Conservation (phyloP, 2,888 invertebrate genomes). For the Loripinus fragilis region DNA sequence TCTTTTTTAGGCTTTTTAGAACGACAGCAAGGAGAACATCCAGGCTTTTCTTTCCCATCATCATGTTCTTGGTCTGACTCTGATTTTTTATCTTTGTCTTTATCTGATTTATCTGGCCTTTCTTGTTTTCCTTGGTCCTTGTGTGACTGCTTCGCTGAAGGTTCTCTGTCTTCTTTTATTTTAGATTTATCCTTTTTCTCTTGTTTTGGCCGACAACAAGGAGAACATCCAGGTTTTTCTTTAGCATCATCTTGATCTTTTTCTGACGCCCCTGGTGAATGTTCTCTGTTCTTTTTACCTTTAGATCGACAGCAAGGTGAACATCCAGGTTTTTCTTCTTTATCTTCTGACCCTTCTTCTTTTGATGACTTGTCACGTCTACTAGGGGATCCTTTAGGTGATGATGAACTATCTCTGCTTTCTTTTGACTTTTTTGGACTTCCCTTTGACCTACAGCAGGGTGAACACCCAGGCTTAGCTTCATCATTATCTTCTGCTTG, state of each 20-base stretch:
- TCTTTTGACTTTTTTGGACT: slow-evolving; percentile 14
- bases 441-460: slow-evolving; percentile 23
- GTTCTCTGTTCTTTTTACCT: too few relatives aligned
- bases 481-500: not conserved
- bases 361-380: too few relatives aligned
- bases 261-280: not conserved
- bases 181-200: slow-evolving; percentile 4
- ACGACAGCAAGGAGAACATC: not conserved
- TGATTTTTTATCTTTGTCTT: too few relatives aligned
- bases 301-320: slow-evolving; percentile 21
- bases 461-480: slow-evolving; percentile 31
- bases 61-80: not conserved
- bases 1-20: not conserved
- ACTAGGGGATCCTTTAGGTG: too few relatives aligned
- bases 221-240: slow-evolving; percentile 33
- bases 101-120: not conserved
- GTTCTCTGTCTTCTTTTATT: too few relatives aligned
- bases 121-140: not conserved
- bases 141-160: not conserved
- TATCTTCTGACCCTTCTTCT: slow-evolving; percentile 12
- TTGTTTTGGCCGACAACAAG: slow-evolving; percentile 21
- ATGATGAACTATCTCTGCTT: too few relatives aligned
- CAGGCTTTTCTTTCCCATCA: too few relatives aligned
- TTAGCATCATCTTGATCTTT: slow-evolving; percentile 19
- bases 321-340: slow-evolving; percentile 33